These are phyloP conservation scores for Cataglyphis hispanica DNA, from an alignment of 1,140 invertebrate species.

Conservation along the genomic window DNA sequence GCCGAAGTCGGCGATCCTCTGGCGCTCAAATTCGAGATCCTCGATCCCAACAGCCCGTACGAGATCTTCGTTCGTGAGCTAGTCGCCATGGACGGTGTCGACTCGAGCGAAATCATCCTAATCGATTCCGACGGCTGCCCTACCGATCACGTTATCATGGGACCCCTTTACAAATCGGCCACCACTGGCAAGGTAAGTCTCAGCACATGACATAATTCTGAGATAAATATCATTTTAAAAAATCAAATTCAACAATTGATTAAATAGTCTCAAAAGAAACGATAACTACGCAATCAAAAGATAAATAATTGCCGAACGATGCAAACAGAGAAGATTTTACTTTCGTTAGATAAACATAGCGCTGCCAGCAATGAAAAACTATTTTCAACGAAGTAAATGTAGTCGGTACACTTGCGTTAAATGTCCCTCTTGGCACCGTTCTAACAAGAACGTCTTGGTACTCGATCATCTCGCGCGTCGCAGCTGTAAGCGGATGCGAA, in stretches of 20 bases:
- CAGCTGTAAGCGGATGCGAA: neutral
- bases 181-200: constrained; percentile 90
- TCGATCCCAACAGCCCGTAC: constrained; percentile 96
- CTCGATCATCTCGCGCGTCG: constrained; percentile 33
- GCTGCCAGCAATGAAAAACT: constrained; percentile 13
- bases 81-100: constrained; percentile 97
- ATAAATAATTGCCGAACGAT: neutral
- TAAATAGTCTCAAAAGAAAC: neutral
- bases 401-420: constrained; percentile 5
- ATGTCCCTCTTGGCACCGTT: constrained; percentile 38
- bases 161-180: constrained; percentile 93
- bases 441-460: constrained; percentile 31
- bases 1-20: constrained; percentile 96
- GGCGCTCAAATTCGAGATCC: constrained; percentile 96
- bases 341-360: neutral
- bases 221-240: neutral
- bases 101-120: constrained; percentile 96
- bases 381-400: constrained; percentile 22
- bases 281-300: too few relatives aligned
- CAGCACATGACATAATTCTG: neutral
- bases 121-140: constrained; percentile 97
- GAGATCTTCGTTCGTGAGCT: constrained; percentile 97
- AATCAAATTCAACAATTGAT: neutral
- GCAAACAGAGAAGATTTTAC: too few relatives aligned
- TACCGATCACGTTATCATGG: constrained; percentile 97